Conservation (phyloP, 2,797 vertebrate species). For the Microcaecilia unicolor region DNA sequence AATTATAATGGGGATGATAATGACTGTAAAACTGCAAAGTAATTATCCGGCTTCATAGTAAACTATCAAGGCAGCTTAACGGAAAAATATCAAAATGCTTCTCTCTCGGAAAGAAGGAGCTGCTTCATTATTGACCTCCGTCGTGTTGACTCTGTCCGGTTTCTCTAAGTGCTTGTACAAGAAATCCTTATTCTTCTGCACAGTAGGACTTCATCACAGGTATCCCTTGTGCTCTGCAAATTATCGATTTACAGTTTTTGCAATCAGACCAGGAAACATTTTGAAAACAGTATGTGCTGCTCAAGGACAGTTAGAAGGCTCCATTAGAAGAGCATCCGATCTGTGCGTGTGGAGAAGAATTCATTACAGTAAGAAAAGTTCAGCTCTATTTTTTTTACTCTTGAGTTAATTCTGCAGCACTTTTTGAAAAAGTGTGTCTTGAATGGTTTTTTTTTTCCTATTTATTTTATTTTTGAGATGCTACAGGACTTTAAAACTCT, state of each 20-base stretch:
- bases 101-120: background rate
- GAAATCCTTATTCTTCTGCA: constrained; percentile 2
- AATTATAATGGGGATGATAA: too few species aligned
- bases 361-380: too few species aligned
- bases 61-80: accelerated
- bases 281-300: background rate
- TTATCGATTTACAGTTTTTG: constrained; percentile 21
- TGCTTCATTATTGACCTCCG: accelerated
- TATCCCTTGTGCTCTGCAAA: constrained; percentile 7
- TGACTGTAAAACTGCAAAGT: too few species aligned
- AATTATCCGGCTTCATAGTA: background rate
- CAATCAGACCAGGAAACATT: constrained; percentile 3
- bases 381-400: too few species aligned
- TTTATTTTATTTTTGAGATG: too few species aligned
- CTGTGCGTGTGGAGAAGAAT: too few species aligned
- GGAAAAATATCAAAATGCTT: background rate
- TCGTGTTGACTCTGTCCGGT: too few species aligned
- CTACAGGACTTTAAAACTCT: too few species aligned
- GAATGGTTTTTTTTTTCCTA: too few species aligned
- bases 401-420: too few species aligned
- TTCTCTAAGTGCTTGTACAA: accelerated
- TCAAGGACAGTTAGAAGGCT: constrained; percentile 4
- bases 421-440: too few species aligned
- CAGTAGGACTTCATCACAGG: constrained; percentile 6
- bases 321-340: background rate